Percentiles rank a stretch among this genome's conserved stretches.
Evolutionary conservation across 2,888 invertebrate genomes (phyloP).

Genomic region (Hermaeophaga mercurialis): DNA sequence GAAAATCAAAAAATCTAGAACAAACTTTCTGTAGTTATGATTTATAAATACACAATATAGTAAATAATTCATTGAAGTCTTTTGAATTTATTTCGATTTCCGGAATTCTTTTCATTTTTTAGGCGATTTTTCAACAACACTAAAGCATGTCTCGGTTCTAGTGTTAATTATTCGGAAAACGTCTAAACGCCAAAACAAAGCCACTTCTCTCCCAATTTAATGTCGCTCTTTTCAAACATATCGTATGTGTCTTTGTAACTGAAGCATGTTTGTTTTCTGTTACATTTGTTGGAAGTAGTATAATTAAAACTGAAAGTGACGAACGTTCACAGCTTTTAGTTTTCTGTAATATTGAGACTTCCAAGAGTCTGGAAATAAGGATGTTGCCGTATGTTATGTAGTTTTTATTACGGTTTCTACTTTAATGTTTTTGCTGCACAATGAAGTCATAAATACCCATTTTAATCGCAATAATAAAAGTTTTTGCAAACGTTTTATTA

Average conservation of each 20-base stretch:
- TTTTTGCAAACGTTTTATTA: too few species aligned
- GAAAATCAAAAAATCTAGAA: too few species aligned
- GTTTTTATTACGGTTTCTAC: neutral
- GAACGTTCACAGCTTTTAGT: slow-evolving; percentile 6
- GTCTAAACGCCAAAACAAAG: slow-evolving; percentile 1
- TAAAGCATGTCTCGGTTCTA: too few species aligned
- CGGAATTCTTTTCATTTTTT: too few species aligned
- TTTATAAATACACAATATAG: too few species aligned
- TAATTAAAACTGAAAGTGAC: slow-evolving; percentile 6
- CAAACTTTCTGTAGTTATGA: too few species aligned
- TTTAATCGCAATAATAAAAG: too few species aligned
- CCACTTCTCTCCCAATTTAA: slow-evolving; percentile 1
- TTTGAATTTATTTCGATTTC: too few species aligned
- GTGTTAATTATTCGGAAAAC: neutral
- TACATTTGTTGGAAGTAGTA: slow-evolving; percentile 8
- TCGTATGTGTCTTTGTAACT: slow-evolving; percentile 1
- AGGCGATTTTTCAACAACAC: too few species aligned
- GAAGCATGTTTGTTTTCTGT: neutral
- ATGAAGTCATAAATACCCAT: too few species aligned
- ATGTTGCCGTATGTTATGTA: neutral
- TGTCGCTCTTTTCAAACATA: neutral
- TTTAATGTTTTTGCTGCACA: slow-evolving; percentile 6
- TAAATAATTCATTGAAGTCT: too few species aligned
- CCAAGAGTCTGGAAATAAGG: slow-evolving; percentile 4
- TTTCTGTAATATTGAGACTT: slow-evolving; percentile 5